These are phyloP conservation scores for Metellina segmentata DNA, from an alignment of 2,888 invertebrate genomes.

Conservation along the genomic window DNA sequence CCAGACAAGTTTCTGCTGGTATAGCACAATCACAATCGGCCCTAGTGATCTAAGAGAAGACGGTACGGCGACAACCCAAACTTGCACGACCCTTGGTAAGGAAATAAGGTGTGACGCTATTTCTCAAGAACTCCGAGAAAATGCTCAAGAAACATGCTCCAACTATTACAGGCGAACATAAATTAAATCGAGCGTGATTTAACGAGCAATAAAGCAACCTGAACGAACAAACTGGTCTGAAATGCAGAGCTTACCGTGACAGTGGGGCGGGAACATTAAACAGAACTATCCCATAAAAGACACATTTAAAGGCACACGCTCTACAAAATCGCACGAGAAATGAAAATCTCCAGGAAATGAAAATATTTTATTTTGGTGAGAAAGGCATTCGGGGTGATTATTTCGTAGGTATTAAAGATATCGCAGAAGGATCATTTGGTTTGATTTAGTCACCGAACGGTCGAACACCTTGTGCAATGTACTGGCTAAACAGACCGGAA, in stretches of 20 bases:
- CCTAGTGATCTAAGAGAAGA: no score
- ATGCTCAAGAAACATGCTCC: constrained; percentile 10
- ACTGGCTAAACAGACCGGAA: background rate
- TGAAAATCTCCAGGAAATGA: background rate
- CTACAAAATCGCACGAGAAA: background rate
- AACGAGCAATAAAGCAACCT: constrained; percentile 48
- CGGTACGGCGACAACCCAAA: no score
- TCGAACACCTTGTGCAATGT: background rate
- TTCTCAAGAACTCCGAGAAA: background rate
- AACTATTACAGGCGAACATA: constrained; percentile 41
- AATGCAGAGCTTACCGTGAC: background rate
- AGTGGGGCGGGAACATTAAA: background rate
- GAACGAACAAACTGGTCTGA: constrained; percentile 24
- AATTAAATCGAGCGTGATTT: constrained; percentile 47
- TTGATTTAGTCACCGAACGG: background rate
- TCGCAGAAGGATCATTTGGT: background rate
- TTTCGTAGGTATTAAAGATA: background rate
- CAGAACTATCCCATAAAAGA: constrained; percentile 25
- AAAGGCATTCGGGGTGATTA: background rate
- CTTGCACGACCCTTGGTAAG: no score
- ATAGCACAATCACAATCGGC: no score
- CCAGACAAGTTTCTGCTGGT: no score
- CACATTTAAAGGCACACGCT: constrained; percentile 19
- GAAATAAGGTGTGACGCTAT: background rate
- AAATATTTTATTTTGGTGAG: background rate